Conservation (phyloP, 1,140 invertebrate genomes). For the Polyergus mexicanus region DNA sequence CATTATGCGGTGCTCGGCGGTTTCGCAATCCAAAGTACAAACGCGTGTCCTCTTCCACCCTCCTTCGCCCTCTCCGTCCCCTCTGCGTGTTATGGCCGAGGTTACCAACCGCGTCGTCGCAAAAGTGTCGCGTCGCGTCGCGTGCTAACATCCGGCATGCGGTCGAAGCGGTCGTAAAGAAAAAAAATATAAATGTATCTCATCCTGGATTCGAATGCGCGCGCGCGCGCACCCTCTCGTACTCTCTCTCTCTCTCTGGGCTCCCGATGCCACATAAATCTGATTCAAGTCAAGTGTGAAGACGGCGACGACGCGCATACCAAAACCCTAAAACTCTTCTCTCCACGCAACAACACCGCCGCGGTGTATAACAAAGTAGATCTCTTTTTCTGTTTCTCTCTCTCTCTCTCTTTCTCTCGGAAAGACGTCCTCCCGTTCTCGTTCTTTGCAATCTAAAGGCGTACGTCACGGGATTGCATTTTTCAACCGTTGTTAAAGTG, state of each 20-base stretch:
- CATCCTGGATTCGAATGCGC: conserved; percentile 82
- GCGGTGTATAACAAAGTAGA: conserved; percentile 84
- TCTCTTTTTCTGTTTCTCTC: not conserved
- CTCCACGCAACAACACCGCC: conserved; percentile 67
- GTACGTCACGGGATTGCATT: conserved; percentile 72
- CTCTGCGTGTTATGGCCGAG: conserved; percentile 54
- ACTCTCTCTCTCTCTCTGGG: conserved; percentile 39
- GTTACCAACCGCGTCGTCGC: conserved; percentile 66
- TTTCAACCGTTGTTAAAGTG: conserved; percentile 14
- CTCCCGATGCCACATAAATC: conserved; percentile 84
- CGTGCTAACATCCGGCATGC: conserved; percentile 73
- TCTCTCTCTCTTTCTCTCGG: too few relatives aligned
- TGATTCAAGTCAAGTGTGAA: conserved; percentile 79
- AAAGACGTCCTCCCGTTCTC: conserved; percentile 23
- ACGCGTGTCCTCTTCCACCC: not conserved
- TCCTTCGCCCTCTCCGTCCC: not conserved
- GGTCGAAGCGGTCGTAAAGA: conserved; percentile 77
- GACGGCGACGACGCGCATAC: conserved; percentile 81
- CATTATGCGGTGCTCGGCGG: conserved; percentile 77
- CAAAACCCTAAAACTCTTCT: conserved; percentile 75
- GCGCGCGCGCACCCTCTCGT: conserved; percentile 55
- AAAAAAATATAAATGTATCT: conserved; percentile 79
- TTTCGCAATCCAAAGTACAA: conserved; percentile 60
- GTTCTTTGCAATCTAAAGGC: conserved; percentile 73
- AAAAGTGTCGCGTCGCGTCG: conserved; percentile 72